Percentiles rank a stretch among this genome's conserved stretches.
phyloP scores from a whole-genome alignment of 2,888 invertebrate genomes.

The Mesodorylaimus sp. region DNA sequence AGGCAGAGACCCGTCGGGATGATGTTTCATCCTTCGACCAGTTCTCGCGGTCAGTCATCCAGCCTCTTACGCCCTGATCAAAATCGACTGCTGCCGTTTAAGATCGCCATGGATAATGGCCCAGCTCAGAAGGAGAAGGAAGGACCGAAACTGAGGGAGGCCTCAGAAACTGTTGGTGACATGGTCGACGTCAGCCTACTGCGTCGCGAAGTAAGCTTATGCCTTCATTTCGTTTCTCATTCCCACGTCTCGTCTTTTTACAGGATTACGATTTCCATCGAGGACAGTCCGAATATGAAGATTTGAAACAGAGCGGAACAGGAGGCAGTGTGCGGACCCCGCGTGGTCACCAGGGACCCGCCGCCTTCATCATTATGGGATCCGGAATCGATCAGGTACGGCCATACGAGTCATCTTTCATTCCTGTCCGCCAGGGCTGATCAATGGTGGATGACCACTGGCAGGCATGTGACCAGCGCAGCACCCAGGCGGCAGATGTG shows the following conservation, averaged over 20 bases:
- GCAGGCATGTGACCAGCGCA: too few relatives aligned
- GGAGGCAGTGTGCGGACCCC: constrained; percentile 47
- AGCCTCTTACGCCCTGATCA: background rate
- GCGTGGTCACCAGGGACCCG: constrained; percentile 68
- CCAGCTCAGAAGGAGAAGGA: constrained; percentile 25
- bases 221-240: too few relatives aligned
- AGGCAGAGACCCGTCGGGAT: too few relatives aligned
- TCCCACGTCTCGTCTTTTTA: too few relatives aligned
- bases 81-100: background rate
- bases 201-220: constrained; percentile 28
- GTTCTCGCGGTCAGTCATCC: too few relatives aligned
- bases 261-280: constrained; percentile 35
- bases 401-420: background rate
- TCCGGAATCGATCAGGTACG: constrained; percentile 55
- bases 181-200: constrained; percentile 33
- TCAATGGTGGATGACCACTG: too few relatives aligned
- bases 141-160: constrained; percentile 21
- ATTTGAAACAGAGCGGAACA: constrained; percentile 57
- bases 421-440: too few relatives aligned
- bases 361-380: constrained; percentile 64
- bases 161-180: constrained; percentile 30
- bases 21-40: too few relatives aligned
- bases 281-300: constrained; percentile 57
- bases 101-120: constrained; percentile 34
- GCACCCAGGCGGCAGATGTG: too few relatives aligned